Percentiles rank a stretch among this genome's conserved stretches.
These are phyloP conservation scores for Petroica traversi DNA, from an alignment of 2,113 vertebrate genomes.

Conservation along the genomic window DNA sequence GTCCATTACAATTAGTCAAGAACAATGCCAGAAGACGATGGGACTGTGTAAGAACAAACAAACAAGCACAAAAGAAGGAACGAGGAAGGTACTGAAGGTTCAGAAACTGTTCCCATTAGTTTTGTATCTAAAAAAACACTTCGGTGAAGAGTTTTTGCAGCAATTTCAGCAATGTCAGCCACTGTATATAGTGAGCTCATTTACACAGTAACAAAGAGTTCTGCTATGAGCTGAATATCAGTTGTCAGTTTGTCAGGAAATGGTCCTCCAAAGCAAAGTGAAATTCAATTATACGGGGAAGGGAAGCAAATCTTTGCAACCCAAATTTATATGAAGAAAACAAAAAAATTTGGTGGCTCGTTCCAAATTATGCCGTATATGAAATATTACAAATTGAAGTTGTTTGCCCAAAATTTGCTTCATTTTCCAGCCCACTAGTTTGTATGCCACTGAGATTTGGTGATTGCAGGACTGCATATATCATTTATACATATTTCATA, in stretches of 20 bases:
- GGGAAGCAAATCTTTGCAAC: not conserved
- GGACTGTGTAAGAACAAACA: not conserved
- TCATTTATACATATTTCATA: not conserved
- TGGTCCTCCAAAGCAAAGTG: not conserved
- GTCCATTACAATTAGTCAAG: slow-evolving; percentile 8
- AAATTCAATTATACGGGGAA: not conserved
- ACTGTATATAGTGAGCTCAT: not conserved
- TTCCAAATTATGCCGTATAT: not conserved
- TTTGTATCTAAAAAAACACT: not conserved
- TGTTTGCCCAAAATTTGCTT: not conserved
- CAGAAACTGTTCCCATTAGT: not conserved
- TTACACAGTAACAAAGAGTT: not conserved
- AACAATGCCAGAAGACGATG: slow-evolving; percentile 27
- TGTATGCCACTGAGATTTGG: not conserved
- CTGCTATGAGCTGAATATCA: not conserved
- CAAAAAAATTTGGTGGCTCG: not conserved
- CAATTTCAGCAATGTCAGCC: not conserved
- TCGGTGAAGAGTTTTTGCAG: not conserved
- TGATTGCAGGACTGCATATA: not conserved
- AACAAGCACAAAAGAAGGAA: not conserved
- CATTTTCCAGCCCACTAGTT: not conserved
- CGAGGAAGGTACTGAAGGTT: not conserved
- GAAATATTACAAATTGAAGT: not conserved
- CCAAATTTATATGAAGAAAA: not conserved
- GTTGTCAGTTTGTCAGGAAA: not conserved